These are phyloP conservation scores for Aspidiotus rigidus DNA, from an alignment of 2,888 invertebrate species.

Conservation along the genomic window DNA sequence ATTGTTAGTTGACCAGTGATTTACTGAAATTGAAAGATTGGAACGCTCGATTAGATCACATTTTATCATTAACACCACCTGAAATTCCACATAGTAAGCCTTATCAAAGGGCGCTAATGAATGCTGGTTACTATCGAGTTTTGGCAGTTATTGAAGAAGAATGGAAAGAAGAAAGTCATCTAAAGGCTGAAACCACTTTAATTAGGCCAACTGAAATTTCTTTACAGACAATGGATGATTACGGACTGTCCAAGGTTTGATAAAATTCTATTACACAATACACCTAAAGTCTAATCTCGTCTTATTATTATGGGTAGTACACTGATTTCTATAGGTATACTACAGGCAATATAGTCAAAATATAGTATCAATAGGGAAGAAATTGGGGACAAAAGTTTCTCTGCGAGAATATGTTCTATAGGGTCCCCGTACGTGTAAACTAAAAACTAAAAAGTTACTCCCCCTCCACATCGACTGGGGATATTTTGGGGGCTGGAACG, in stretches of 20 bases:
- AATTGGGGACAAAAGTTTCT: no score
- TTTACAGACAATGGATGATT: conserved; percentile 54
- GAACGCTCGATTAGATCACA: conserved; percentile 50
- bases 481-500: no score
- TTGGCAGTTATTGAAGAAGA: conserved; percentile 47
- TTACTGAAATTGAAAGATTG: conserved; percentile 47
- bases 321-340: no score
- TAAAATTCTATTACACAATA: no score
- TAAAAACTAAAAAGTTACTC: no score
- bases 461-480: no score
- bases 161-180: conserved; percentile 40
- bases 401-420: no score
- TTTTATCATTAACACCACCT: conserved; percentile 42
- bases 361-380: no score
- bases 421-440: no score
- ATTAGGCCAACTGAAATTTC: conserved; percentile 55
- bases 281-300: no score
- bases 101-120: conserved; percentile 44
- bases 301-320: no score
- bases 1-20: conserved; percentile 35
- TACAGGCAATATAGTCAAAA: no score
- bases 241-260: conserved; percentile 48
- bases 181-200: conserved; percentile 53
- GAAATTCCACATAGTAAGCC: conserved; percentile 42
- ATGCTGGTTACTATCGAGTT: conserved; percentile 49